A percentile compares a stretch with the other conserved stretches of the same genome.
phyloP scores from a whole-genome alignment of 2,113 vertebrate genomes.

The Oplegnathus fasciatus region DNA sequence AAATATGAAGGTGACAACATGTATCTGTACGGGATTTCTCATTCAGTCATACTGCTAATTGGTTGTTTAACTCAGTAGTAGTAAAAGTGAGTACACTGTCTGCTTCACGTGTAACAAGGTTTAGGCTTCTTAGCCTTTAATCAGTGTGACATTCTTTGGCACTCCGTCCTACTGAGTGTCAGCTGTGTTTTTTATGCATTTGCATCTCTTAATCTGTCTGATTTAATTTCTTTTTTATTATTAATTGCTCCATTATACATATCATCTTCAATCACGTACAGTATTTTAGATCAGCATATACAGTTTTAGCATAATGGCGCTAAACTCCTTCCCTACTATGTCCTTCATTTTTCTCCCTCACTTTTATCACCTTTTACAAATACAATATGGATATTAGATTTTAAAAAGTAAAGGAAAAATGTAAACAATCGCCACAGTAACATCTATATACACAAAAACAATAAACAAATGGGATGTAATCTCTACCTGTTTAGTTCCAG shows the following conservation, averaged over 20 bases:
- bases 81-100: neutral
- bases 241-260: neutral
- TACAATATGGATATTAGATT: neutral
- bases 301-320: neutral
- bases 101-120: neutral
- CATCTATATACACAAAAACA: neutral
- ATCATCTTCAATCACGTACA: neutral
- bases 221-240: neutral
- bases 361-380: neutral
- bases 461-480: neutral
- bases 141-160: neutral
- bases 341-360: neutral
- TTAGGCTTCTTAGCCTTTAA: neutral
- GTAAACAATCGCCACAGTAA: neutral
- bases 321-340: neutral
- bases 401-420: neutral
- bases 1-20: neutral
- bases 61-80: neutral
- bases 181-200: neutral
- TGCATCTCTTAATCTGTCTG: neutral
- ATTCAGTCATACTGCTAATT: neutral
- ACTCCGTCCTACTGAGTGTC: neutral
- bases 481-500: neutral
- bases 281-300: neutral
- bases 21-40: neutral